A percentile compares a stretch with the other conserved stretches of the same genome.
Evolutionary conservation across 2,113 vertebrate species (phyloP).

Genomic region (Columba janthina): DNA sequence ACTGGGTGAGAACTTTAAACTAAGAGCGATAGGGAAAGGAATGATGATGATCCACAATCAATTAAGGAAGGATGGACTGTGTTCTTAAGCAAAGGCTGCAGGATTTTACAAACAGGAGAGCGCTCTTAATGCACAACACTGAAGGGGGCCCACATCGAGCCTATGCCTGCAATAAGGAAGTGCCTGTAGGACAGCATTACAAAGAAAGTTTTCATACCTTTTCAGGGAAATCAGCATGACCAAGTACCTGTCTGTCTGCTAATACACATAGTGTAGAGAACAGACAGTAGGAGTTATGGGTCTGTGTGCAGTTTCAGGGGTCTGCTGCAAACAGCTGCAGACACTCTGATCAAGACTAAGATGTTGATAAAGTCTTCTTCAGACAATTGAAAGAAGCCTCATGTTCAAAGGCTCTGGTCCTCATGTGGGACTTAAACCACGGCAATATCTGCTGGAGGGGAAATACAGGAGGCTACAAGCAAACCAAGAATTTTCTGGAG

Average conservation of each 20-base stretch:
- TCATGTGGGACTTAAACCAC: neutral
- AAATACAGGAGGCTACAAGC: neutral
- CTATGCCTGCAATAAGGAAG: neutral
- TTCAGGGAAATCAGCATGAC: neutral
- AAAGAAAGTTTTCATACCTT: neutral
- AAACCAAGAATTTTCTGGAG: neutral
- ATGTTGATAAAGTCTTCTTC: neutral
- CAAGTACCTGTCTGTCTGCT: neutral
- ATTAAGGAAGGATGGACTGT: neutral
- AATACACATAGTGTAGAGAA: rapidly evolving
- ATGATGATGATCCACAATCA: neutral
- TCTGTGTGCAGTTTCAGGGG: neutral
- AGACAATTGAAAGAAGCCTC: neutral
- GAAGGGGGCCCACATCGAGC: neutral
- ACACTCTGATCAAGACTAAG: neutral
- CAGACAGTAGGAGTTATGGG: neutral
- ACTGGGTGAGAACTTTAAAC: neutral
- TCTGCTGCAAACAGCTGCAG: neutral
- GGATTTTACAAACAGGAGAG: neutral
- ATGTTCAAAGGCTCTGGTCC: neutral
- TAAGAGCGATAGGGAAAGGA: neutral
- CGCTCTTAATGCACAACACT: neutral
- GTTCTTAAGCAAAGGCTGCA: neutral
- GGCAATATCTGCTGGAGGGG: neutral
- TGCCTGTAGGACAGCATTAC: neutral